A percentile compares a stretch with the other conserved stretches of the same genome.
Conservation (phyloP, 2,113 vertebrate species). For the Tupaia chinensis region DNA sequence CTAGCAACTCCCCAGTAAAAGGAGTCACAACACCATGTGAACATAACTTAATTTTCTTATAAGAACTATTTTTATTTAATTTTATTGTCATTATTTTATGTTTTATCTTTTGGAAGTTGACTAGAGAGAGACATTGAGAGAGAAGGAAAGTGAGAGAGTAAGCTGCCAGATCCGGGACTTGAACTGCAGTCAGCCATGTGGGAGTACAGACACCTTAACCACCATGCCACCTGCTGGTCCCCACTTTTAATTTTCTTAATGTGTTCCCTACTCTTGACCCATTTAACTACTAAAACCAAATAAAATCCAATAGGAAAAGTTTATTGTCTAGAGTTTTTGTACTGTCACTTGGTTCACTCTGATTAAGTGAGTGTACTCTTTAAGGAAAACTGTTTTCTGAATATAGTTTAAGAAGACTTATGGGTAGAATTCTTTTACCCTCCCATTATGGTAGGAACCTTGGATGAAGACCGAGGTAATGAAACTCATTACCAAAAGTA, state of each 20-base stretch:
- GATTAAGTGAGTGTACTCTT: neutral
- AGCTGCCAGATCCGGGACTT: too few species aligned
- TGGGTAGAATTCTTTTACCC: conserved; percentile 44
- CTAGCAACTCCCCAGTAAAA: conserved; percentile 25
- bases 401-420: conserved; percentile 15
- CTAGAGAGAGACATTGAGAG: too few species aligned
- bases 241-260: conserved; percentile 26
- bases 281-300: conserved; percentile 47
- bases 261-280: conserved; percentile 40
- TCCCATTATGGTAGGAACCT: neutral
- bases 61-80: too few species aligned
- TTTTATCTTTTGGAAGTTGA: too few species aligned
- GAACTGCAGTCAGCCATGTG: too few species aligned
- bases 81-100: too few species aligned
- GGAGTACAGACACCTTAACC: too few species aligned
- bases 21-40: conserved; percentile 5
- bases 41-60: neutral
- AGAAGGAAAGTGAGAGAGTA: too few species aligned
- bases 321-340: neutral
- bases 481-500: conserved; percentile 48
- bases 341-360: neutral
- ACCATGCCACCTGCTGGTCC: too few species aligned
- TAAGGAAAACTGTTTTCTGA: conserved; percentile 2
- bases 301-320: conserved; percentile 6
- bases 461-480: conserved; percentile 49